Evolutionary conservation across 2,888 invertebrate species (phyloP), one percentile per base, ranked within the genome.

Genomic region (Acleris sparsana): DNA sequence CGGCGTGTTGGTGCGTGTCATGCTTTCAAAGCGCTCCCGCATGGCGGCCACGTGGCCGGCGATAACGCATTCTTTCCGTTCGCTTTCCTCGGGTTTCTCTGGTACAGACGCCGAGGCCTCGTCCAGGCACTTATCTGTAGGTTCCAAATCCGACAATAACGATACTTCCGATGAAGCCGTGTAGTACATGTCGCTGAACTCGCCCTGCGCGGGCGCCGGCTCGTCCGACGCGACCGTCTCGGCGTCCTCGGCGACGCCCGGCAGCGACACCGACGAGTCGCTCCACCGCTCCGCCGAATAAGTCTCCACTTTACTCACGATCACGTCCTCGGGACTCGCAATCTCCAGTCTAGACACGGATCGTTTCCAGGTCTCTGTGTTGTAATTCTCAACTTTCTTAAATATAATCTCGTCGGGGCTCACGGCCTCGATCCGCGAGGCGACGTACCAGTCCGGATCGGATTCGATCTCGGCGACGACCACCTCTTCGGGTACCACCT

Each of bases 1-100:
- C 1, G 92, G 92, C 68, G 92, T 89, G 77, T 85, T 87, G 11
- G 88, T 80, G 4, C 92, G 83, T 57, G 92, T 93, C 88, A 93
- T 88, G 61, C 87, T 93, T 73, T 93, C 93, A 77, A 93, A 93
- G 11, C 90, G 76, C 71, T 93, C 92, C 16, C 93, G 73, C 93
- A 93, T 93, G 17, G 93, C 93, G 9, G 93, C 93, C 76, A 93
- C 93, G 77, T 93, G 93, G 0, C 93, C 93, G 0, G 92, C 87
- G 62, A 88, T 82, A 68, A 88, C 88, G 53, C 84, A 80, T 69
- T 84, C 83, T 67, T 83, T 83, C 46, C 78, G 73, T n/a, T 77
- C 33, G 9, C 9, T 3, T 33, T 33, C 78, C n/a, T 78, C 78
- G n/a, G 77, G 77, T 5, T 84, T 85, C 16, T 78, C 80, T 63